Base-by-base conservation (phyloP, 2,797 vertebrate genomes). In the Chiropotes sagulatus region DNA sequence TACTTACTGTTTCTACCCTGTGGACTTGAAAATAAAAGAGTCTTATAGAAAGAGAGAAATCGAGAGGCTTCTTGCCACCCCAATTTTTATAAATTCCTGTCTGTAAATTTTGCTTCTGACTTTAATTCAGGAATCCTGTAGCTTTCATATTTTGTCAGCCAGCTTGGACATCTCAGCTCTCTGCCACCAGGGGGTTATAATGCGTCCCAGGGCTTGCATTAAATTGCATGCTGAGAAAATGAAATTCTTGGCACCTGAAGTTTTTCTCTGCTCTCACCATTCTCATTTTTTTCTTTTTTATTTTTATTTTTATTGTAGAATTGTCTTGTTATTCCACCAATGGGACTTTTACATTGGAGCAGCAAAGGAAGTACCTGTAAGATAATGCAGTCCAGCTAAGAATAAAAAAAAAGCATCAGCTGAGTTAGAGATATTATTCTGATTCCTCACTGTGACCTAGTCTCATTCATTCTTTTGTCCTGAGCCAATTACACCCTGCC, bases 91-190 rank as follows among this genome's bases (percentile, higher is more conserved):
- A 95, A 96, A 90, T 94, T 54, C 80, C 36, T 92, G n/a, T 79
- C 72, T 64, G n/a, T 67, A 81, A 91, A 88, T 76, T 95, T 92
- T 72, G 58, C 80, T 93, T 93, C 80, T 72, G 28, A 76, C 95
- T 98, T 95, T 98, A 98, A 98, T 98, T 97, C 97, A 98, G 95
- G 41, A 97, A 88, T 95, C 80, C 97, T 88, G 75, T 10, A 67
- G 22, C 72, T 94, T 82, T 70, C 88, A 92, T 52, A 90, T 94
- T 98, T 96, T 97, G 88, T 91, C 46, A 98, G 82, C 85, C 95
- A 90, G 67, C 41, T 44, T 7, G 20, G 89, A 94, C 97, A 97
- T 96, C 93, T 88, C 87, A 96, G 61, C 67, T 97, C 36, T 81
- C 76, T 92, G 95, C 67, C 98, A 94, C 36, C 80, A 84, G 78